phyloP scores from a whole-genome alignment of 1,140 invertebrate genomes.

The Triops longicaudatus region DNA sequence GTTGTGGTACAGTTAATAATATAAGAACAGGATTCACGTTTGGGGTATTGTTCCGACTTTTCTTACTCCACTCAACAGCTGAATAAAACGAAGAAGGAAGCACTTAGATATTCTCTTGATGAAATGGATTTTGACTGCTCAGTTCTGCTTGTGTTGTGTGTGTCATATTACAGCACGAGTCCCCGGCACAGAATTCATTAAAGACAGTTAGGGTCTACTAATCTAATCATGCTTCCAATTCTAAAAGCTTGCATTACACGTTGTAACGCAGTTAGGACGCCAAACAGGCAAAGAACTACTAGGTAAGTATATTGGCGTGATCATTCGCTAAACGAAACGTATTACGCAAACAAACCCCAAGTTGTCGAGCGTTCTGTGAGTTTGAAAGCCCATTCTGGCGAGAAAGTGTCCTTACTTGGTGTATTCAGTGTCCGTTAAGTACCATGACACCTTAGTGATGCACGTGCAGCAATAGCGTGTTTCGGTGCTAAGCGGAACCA shows the following conservation, averaged over 20 bases:
- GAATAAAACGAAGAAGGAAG: not conserved
- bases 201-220: not conserved
- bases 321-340: no score
- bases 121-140: not conserved
- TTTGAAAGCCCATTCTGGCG: no score
- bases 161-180: not conserved
- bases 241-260: not conserved
- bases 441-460: no score
- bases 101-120: not conserved
- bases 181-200: not conserved
- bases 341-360: no score
- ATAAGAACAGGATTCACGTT: not conserved
- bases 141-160: not conserved
- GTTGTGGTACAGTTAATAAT: not conserved
- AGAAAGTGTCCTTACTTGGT: no score
- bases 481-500: no score
- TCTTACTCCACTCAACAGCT: not conserved
- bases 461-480: no score
- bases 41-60: not conserved
- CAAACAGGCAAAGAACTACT: no score
- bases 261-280: not conserved
- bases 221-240: not conserved
- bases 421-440: no score
- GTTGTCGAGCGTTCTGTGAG: no score
- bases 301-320: no score